A percentile compares a stretch with the other conserved stretches of the same genome.
These are phyloP conservation scores for Ctenosaura bakeri DNA, from an alignment of 2,797 vertebrate species.

Conservation along the genomic window DNA sequence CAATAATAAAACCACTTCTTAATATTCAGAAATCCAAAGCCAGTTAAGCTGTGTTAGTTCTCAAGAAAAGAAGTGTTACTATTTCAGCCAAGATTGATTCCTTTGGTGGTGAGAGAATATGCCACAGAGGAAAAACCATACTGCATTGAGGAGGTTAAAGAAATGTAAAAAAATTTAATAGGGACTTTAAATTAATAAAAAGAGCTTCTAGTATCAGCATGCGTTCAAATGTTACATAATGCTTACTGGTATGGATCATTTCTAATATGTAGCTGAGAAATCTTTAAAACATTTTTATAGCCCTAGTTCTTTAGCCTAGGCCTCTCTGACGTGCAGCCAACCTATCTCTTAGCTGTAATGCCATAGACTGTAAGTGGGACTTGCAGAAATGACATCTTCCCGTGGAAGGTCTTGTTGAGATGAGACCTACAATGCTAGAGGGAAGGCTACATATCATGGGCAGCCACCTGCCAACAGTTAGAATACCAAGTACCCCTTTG, in stretches of 20 bases:
- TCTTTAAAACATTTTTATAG: constrained; percentile 16
- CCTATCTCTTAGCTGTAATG: not conserved
- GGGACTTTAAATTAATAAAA: not conserved
- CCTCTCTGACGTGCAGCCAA: not conserved
- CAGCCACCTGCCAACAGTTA: too few relatives aligned
- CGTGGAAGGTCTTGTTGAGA: too few relatives aligned
- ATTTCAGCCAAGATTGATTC: constrained; percentile 6
- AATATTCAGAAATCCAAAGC: constrained; percentile 26
- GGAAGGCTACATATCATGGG: not conserved
- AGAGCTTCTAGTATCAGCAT: not conserved
- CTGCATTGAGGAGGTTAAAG: constrained; percentile 28
- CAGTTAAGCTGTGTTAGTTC: constrained; percentile 3
- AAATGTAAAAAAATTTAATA: constrained; percentile 10
- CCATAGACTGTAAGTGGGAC: not conserved
- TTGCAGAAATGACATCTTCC: not conserved
- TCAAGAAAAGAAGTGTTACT: constrained; percentile 1
- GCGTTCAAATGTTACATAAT: constrained; percentile 18
- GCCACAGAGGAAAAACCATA: constrained; percentile 30
- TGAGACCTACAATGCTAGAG: not conserved
- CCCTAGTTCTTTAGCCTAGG: not conserved
- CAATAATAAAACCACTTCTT: constrained; percentile 1
- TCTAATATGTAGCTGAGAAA: constrained; percentile 11
- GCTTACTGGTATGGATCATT: not conserved
- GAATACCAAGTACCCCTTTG: too few relatives aligned
- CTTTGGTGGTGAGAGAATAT: not conserved